Evolutionary conservation across 2,797 vertebrate genomes (phyloP), one percentile per base, ranked within the genome.

Genomic region (Tauraco hartlaubi): DNA sequence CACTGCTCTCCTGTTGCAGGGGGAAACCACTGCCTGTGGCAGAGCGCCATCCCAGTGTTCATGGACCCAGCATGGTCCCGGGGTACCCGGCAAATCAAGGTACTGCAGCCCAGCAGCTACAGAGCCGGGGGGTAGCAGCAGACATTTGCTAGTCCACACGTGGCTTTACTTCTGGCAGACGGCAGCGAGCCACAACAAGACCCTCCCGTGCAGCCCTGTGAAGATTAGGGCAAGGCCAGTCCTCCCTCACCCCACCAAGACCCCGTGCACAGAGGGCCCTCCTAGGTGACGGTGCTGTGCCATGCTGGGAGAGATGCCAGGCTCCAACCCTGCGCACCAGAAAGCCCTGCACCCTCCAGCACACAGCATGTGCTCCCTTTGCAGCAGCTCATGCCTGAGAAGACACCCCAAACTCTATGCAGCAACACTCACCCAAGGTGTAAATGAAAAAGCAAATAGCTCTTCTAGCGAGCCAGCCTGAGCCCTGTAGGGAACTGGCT

Each of bases 401-500:
- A 87, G 64, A 87, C 76, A 54, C 20, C 76, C 80, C 5, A 2
- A 79, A 67, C 91, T 94, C 85, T 71, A 66, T 4, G 46, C 68
- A 55, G 72, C 55, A 88, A 86, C 71, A 78, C 86, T 92, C 74
- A 86, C 90, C 80, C 89, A 75, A 97, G 61, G 97, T 95, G 96
- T 75, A 97, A 97, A 97, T 97, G 96, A 92, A 94, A 97, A 95
- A 92, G 87, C 80, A 89, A 87, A 85, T 25, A 83, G 80, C 68
- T 87, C 41, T 90, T 90, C 77, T 89, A 67, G 79, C 0, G 1
- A 72, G 76, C 55, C 85, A 80, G 88, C 67, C n/a, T 2, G 9
- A 81, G 74, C 84, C 85, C 93, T 77, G 81, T 66, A 67, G 95
- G 92, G 84, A 87, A 81, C 41, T 82, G 90, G 76, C 86, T 85